phyloP scores from a whole-genome alignment of 2,888 invertebrate genomes.

The Pandemis heparana region DNA sequence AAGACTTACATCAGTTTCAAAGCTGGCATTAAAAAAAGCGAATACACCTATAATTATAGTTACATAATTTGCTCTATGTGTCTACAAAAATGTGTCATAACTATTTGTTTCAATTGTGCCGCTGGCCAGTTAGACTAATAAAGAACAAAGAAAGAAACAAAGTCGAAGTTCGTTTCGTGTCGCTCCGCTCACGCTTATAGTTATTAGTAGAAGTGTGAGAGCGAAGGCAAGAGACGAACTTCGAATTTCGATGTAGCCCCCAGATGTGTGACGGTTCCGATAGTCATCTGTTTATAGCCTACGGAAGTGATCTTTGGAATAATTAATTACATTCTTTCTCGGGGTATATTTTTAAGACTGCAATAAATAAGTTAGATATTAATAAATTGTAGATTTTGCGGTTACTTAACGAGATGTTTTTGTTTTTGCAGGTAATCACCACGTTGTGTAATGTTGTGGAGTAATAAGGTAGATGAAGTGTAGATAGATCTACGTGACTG shows the following conservation, averaged over 20 bases:
- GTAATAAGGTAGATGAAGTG: neutral
- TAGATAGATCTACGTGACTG: neutral
- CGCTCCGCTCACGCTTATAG: too few relatives aligned
- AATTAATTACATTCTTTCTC: slow-evolving; percentile 29
- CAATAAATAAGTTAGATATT: neutral
- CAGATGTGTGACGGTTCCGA: slow-evolving; percentile 13
- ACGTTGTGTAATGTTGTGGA: neutral
- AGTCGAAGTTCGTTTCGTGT: too few relatives aligned
- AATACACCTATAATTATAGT: slow-evolving; percentile 29
- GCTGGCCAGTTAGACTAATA: slow-evolving; percentile 12
- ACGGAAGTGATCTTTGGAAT: slow-evolving; percentile 25
- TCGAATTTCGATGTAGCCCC: too few relatives aligned
- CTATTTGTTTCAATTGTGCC: slow-evolving; percentile 16
- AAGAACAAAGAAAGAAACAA: neutral
- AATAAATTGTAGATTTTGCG: neutral
- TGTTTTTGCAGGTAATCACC: slow-evolving; percentile 31
- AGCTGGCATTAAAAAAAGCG: slow-evolving; percentile 26
- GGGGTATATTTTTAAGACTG: slow-evolving; percentile 20
- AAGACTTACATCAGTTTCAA: slow-evolving; percentile 26
- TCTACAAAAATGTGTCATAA: slow-evolving; percentile 1
- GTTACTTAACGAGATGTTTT: slow-evolving; percentile 13
- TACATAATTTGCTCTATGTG: slow-evolving; percentile 18
- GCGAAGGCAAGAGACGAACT: too few relatives aligned
- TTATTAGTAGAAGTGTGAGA: too few relatives aligned
- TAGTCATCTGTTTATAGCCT: slow-evolving; percentile 17